A percentile compares a stretch with the other conserved stretches of the same genome.
Evolutionary conservation across 2,888 invertebrate genomes (phyloP).

Genomic region (Thalpophila matura): DNA sequence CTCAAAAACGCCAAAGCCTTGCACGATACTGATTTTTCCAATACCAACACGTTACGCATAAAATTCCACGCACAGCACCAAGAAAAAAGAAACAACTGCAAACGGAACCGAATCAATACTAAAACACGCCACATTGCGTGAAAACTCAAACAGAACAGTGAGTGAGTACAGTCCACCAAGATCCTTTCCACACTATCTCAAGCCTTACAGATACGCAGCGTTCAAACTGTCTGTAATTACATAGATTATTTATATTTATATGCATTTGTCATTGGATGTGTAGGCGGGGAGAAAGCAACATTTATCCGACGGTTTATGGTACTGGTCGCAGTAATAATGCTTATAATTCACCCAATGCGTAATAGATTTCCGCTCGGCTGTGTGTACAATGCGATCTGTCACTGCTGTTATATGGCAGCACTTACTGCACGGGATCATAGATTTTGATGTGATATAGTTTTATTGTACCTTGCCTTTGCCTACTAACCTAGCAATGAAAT

Average conservation of each 20-base stretch:
- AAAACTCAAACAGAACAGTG: slow-evolving; percentile 39
- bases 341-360: slow-evolving; percentile 65
- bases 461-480: slow-evolving; percentile 14
- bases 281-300: slow-evolving; percentile 75
- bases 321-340: slow-evolving; percentile 61
- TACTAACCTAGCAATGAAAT: slow-evolving; percentile 25
- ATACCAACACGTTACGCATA: neutral
- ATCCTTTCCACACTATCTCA: slow-evolving; percentile 38
- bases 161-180: slow-evolving; percentile 21
- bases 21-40: neutral
- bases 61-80: neutral
- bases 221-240: slow-evolving; percentile 56
- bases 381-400: slow-evolving; percentile 58
- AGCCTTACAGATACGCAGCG: slow-evolving; percentile 37
- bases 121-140: slow-evolving; percentile 47
- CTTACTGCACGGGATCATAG: slow-evolving; percentile 25
- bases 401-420: slow-evolving; percentile 43
- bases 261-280: slow-evolving; percentile 75
- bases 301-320: slow-evolving; percentile 66
- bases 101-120: slow-evolving; percentile 26
- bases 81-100: slow-evolving; percentile 7
- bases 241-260: slow-evolving; percentile 67
- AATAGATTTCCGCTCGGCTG: slow-evolving; percentile 60
- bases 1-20: neutral
- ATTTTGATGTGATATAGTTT: slow-evolving; percentile 35